Conservation (phyloP, 2,113 vertebrate genomes). For the Ailuropoda melanoleuca region DNA sequence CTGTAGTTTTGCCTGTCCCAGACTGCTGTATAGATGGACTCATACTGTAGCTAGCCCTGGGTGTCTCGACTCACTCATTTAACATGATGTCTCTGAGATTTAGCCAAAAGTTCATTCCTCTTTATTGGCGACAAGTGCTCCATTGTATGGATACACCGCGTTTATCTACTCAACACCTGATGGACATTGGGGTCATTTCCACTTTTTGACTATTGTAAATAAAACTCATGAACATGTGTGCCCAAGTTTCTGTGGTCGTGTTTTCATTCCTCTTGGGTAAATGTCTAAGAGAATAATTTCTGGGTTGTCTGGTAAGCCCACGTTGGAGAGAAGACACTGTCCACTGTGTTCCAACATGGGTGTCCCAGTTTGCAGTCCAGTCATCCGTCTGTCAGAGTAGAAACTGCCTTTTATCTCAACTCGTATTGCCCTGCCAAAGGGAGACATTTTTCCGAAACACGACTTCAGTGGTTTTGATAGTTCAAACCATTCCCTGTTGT, state of each 20-base stretch:
- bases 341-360: background rate
- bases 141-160: background rate
- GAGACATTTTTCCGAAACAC: background rate
- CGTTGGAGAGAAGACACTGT: background rate
- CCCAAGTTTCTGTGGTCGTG: background rate
- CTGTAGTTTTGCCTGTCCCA: background rate
- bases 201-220: background rate
- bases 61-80: background rate
- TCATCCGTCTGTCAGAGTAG: background rate
- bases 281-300: background rate
- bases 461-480: background rate
- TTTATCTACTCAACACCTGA: background rate
- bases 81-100: background rate
- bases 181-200: background rate
- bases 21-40: background rate
- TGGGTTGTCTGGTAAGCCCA: background rate
- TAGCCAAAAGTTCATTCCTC: background rate
- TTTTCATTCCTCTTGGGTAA: background rate
- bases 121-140: background rate
- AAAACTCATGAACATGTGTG: background rate
- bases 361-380: background rate
- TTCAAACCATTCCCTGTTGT: background rate
- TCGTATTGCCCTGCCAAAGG: background rate
- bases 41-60: background rate
- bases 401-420: background rate